Base-by-base conservation (phyloP, 2,888 invertebrate species). In the Agonopterix subpropinquella region DNA sequence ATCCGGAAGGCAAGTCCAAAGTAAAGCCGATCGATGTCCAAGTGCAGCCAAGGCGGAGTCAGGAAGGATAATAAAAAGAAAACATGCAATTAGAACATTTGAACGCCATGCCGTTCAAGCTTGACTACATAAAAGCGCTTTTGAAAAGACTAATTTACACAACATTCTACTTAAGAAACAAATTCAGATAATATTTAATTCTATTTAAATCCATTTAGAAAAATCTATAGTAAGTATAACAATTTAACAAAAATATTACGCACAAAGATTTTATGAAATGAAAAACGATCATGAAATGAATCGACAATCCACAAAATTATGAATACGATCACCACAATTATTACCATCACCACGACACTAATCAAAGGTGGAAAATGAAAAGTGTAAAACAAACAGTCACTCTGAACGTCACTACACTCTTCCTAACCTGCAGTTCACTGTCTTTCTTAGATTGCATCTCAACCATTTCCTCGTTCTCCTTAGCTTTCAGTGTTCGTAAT, bases 81-180 rank as follows among this genome's bases (percentile, higher is more conserved):
- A 75, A 82, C 84, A 83, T 84, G 85, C 85, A 65, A 70, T 84
- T 82, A 83, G 78, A 77, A 65, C n/a, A 8, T 11, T 8, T 11
- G 13, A 42, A 42, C 39, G 39, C 39, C 9, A 39, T n/a, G 39
- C 39, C n/a, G n/a, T 39, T 39, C 41, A 35, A 28, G 35, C 41
- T 36, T 45, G 39, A 5, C 28, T 28, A 28, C 28, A 28, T 28
- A 28, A 28, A 28, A 28, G 28, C 28, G 28, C 28, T 1, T 28
- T 28, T 28, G 28, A 39, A 39, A 39, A 39, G 39, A 39, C 28
- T 28, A 28, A 28, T 28, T 28, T 28, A 28, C 28, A 28, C 10
- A 39, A 39, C n/a, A 39, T 39, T 9, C 37, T 37, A 37, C n/a
- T 7, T 5, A n/a, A 10, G 37, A 37, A 37, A 37, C 37, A 37